Conservation (phyloP, 2,888 invertebrate species). For the Tigriopus californicus region DNA sequence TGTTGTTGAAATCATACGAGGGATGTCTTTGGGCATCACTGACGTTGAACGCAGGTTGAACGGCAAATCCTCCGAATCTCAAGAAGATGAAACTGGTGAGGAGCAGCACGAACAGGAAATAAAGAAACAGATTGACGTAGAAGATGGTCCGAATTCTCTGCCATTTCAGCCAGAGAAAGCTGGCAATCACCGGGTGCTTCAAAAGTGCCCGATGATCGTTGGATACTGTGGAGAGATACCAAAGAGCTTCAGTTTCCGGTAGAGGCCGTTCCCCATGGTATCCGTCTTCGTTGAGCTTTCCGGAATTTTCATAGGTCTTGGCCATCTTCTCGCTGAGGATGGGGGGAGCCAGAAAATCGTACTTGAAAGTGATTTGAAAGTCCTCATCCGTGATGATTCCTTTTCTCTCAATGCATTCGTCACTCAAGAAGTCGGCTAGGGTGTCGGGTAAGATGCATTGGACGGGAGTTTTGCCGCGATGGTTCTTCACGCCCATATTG, state of each 20-base stretch:
- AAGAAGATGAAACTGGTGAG: constrained; percentile 46
- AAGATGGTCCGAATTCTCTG: constrained; percentile 51
- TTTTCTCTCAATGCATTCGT: constrained; percentile 48
- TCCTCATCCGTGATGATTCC: constrained; percentile 44
- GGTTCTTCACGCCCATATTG: constrained; percentile 44
- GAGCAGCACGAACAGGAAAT: constrained; percentile 45
- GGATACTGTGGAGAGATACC: constrained; percentile 47
- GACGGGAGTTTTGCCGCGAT: constrained; percentile 45
- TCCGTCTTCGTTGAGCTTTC: neutral
- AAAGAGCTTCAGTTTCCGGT: constrained; percentile 49
- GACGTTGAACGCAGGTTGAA: neutral
- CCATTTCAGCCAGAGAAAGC: constrained; percentile 59
- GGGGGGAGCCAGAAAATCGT: constrained; percentile 45
- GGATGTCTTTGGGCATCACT: too few species aligned
- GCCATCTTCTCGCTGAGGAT: neutral
- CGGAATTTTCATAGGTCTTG: neutral
- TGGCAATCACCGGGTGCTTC: constrained; percentile 20
- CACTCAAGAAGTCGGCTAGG: constrained; percentile 49
- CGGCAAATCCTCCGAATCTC: constrained; percentile 22
- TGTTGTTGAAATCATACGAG: neutral
- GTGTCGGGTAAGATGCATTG: constrained; percentile 47
- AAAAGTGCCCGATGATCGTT: constrained; percentile 43
- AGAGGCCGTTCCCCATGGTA: constrained; percentile 3
- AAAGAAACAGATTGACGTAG: constrained; percentile 49
- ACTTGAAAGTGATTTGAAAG: constrained; percentile 53